These are phyloP conservation scores for Crematogaster levior DNA, from an alignment of 2,888 invertebrate species.

Conservation along the genomic window DNA sequence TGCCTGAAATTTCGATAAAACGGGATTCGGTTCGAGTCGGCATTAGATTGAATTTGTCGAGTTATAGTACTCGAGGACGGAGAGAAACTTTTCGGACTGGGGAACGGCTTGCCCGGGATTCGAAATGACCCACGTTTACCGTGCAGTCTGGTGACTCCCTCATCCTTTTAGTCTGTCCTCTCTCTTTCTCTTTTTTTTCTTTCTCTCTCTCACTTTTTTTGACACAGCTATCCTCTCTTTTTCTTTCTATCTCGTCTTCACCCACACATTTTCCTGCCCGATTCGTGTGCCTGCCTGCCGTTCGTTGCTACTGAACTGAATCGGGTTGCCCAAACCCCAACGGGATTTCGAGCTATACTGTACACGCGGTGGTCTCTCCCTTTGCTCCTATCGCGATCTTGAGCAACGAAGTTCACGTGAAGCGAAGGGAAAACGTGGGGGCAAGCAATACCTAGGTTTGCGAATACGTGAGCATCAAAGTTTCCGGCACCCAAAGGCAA, in stretches of 20 bases:
- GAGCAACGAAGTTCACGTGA: slow-evolving; percentile 61
- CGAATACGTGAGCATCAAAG: slow-evolving; percentile 50
- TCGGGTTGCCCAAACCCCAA: slow-evolving; percentile 64
- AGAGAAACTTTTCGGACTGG: slow-evolving; percentile 77
- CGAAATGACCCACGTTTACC: slow-evolving; percentile 66
- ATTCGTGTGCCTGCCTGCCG: slow-evolving; percentile 18
- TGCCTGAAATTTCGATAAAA: slow-evolving; percentile 82
- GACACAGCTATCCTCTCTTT: slow-evolving; percentile 9
- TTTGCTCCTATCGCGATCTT: slow-evolving; percentile 42
- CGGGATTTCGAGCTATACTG: slow-evolving; percentile 63
- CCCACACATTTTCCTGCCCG: slow-evolving; percentile 29
- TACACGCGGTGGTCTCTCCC: slow-evolving; percentile 32
- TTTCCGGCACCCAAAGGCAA: slow-evolving; percentile 47
- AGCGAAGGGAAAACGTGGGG: slow-evolving; percentile 45
- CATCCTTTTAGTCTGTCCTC: slow-evolving; percentile 19
- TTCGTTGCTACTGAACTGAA: slow-evolving; percentile 51
- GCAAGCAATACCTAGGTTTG: slow-evolving; percentile 30
- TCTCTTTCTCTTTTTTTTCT: neutral
- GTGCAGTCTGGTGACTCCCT: slow-evolving; percentile 50
- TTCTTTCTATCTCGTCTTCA: slow-evolving; percentile 14
- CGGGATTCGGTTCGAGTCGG: slow-evolving; percentile 77
- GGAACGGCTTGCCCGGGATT: slow-evolving; percentile 72
- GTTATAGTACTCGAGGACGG: slow-evolving; percentile 77
- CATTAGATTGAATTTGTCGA: slow-evolving; percentile 82
- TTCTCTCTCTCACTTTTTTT: neutral